Conservation (phyloP, 2,888 invertebrate species). For the Plemyria rubiginata region DNA sequence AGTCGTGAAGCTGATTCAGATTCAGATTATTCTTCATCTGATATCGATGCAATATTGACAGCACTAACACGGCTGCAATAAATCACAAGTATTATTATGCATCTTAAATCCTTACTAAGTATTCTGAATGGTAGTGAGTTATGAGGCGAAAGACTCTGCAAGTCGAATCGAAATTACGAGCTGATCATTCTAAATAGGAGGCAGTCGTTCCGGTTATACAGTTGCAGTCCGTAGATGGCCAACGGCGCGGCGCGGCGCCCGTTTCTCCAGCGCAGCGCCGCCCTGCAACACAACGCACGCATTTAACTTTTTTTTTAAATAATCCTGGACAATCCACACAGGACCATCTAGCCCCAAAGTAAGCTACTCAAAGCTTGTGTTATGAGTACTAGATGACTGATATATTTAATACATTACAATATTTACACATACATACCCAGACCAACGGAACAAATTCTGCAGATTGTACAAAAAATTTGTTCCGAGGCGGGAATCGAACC, state of each 20-base stretch:
- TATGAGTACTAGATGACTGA: too few species aligned
- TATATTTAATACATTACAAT: too few species aligned
- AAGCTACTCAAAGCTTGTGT: too few species aligned
- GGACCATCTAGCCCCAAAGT: too few species aligned
- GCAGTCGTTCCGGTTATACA: slow-evolving; percentile 77
- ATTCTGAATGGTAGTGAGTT: slow-evolving; percentile 31
- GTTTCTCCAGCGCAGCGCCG: slow-evolving; percentile 60
- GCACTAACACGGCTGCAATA: slow-evolving; percentile 2
- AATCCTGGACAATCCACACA: too few species aligned
- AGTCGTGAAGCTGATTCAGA: too few species aligned
- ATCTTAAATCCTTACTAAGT: slow-evolving; percentile 23
- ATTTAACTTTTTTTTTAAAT: too few species aligned
- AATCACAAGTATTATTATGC: slow-evolving; percentile 15
- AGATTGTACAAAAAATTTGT: too few species aligned
- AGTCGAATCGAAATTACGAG: slow-evolving; percentile 67
- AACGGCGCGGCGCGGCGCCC: slow-evolving; percentile 66
- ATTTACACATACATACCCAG: too few species aligned
- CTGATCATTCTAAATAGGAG: slow-evolving; percentile 73
- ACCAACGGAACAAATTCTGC: too few species aligned
- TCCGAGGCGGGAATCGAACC: too few species aligned
- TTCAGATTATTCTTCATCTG: not conserved
- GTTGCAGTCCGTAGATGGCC: slow-evolving; percentile 79
- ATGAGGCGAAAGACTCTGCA: slow-evolving; percentile 50
- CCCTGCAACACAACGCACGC: slow-evolving; percentile 36
- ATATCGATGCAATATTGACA: slow-evolving; percentile 1